These are phyloP conservation scores for Chaetophractus vellerosus DNA, from an alignment of 2,797 vertebrate genomes.

Conservation along the genomic window DNA sequence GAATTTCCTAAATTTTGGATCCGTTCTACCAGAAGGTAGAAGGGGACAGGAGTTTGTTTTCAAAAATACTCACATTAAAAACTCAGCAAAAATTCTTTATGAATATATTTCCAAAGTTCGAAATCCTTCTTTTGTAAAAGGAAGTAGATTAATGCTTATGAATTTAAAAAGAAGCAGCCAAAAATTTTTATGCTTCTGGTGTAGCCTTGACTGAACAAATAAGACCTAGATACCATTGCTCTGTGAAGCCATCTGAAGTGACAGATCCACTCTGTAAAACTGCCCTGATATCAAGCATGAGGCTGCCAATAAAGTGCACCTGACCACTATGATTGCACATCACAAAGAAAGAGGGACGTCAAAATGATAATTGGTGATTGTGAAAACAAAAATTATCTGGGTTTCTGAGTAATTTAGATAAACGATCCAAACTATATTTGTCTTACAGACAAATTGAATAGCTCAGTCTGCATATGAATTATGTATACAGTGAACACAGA, in stretches of 20 bases:
- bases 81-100: not conserved
- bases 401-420: constrained; percentile 8
- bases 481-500: not conserved
- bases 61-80: not conserved
- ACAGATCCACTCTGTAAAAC: not conserved
- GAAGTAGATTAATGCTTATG: not conserved
- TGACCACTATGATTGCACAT: not conserved
- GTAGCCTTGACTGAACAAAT: not conserved
- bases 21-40: not conserved
- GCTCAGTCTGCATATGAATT: not conserved
- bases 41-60: not conserved
- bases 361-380: not conserved
- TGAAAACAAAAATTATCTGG: not conserved
- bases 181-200: constrained; percentile 3
- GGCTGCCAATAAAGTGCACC: not conserved
- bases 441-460: not conserved
- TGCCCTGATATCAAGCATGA: not conserved
- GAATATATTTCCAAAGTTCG: not conserved
- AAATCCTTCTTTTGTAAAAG: not conserved
- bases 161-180: not conserved
- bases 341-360: not conserved
- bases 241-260: not conserved
- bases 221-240: not conserved
- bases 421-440: not conserved
- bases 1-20: not conserved